Evolutionary conservation across 1,140 invertebrate genomes (phyloP), one percentile per base, ranked within the genome.

Genomic region (Aphaenogaster rudis): DNA sequence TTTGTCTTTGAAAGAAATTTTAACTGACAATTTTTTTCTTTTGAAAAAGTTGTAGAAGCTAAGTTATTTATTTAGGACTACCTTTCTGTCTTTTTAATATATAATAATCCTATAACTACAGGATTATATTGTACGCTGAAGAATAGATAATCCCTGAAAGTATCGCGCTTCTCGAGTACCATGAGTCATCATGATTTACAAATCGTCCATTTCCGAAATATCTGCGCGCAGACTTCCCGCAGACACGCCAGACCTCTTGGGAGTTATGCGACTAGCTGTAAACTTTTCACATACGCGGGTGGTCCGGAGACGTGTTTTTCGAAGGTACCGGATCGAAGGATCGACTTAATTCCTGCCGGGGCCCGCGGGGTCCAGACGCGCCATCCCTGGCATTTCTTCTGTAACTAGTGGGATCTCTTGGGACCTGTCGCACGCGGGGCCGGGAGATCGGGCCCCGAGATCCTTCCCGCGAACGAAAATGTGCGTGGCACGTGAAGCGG

Each of bases 261-360:
- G 76, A 45, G 45, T 39, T 85, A 57, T 63, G 7, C 15, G 33
- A 64, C 21, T n/a, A 87, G 71, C 69, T 87, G 86, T 86, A 79
- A 88, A 87, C 11, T 90, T 92, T 92, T 92, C 91, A 92, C 91
- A 89, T 86, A 88, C 78, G 78, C 71, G 88, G 89, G 91, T 92
- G 91, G 91, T 91, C 91, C 61, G 5, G 21, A 52, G 76, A 88
- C 61, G 36, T 61, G 89, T 91, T 88, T 86, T 88, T 84, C 42
- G 54, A 82, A 77, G 81, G 28, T 79, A 15, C 36, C 61, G 42
- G 69, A 81, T 81, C 64, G 76, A 64, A 82, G 80, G 88, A 76
- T 86, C 61, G 78, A 91, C 72, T 91, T 21, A 21, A 21, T 21
- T 90, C 81, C 77, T 86, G 77, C 71, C 57, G 54, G 17, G 59